phyloP scores from a whole-genome alignment of 2,113 vertebrate genomes.

The Burhinus oedicnemus region DNA sequence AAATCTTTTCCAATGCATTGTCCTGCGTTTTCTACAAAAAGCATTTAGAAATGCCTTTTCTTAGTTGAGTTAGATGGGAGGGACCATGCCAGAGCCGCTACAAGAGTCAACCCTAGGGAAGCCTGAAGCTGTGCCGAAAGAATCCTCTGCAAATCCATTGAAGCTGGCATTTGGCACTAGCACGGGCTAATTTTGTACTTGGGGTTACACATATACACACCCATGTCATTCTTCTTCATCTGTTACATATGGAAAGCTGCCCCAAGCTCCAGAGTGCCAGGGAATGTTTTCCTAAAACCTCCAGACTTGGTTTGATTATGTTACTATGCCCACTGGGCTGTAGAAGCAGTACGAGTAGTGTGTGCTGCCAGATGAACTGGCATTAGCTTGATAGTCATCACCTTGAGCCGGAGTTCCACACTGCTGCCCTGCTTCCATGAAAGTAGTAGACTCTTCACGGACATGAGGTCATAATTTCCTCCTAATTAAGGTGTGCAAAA shows the following conservation, averaged over 20 bases:
- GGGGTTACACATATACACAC: background rate
- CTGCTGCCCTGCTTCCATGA: background rate
- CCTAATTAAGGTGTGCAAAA: background rate
- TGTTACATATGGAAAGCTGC: background rate
- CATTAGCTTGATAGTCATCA: background rate
- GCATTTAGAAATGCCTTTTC: background rate
- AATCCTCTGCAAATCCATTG: background rate
- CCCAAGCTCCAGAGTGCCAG: background rate
- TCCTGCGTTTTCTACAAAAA: background rate
- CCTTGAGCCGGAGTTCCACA: background rate
- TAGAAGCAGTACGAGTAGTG: background rate
- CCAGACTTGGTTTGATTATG: background rate
- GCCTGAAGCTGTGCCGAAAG: background rate
- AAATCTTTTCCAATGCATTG: background rate
- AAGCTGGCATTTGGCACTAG: constrained; percentile 3
- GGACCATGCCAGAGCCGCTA: background rate
- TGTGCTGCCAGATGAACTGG: background rate
- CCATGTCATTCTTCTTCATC: background rate
- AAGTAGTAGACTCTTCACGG: background rate
- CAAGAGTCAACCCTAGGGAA: background rate
- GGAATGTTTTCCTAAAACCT: constrained; percentile 11
- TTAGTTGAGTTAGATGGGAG: background rate
- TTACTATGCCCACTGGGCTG: background rate
- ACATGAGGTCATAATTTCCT: accelerated
- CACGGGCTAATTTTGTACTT: background rate